Evolutionary conservation across 2,888 invertebrate species (phyloP).

Genomic region (Sinodicranocentrus sp.): DNA sequence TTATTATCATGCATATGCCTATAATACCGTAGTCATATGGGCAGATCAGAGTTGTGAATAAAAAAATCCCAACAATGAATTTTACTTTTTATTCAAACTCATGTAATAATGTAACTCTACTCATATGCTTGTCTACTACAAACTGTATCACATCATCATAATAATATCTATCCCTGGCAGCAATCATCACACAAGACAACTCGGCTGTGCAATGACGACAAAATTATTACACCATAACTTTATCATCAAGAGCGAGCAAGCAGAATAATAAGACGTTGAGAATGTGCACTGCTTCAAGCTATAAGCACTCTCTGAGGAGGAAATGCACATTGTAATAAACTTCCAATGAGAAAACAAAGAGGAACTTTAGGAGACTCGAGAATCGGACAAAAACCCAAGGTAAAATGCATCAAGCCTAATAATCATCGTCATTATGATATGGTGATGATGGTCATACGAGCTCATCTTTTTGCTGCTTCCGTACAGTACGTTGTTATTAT

Average conservation of each 20-base stretch:
- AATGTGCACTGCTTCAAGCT: neutral
- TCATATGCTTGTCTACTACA: too few species aligned
- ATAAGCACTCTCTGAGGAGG: neutral
- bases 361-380: too few species aligned
- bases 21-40: too few species aligned
- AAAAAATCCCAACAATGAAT: too few species aligned
- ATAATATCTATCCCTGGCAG: neutral
- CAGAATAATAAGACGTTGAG: conserved; percentile 6
- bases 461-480: neutral
- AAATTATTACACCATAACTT: conserved; percentile 24
- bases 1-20: too few species aligned
- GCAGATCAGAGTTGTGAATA: too few species aligned
- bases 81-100: too few species aligned
- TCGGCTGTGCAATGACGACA: neutral
- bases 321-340: neutral
- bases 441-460: neutral
- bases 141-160: neutral
- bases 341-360: conserved; percentile 2
- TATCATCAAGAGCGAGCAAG: conserved; percentile 14
- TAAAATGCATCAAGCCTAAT: neutral
- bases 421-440: neutral
- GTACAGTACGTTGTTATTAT: neutral
- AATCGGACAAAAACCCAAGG: neutral
- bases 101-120: too few species aligned
- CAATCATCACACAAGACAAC: neutral